Percentiles rank a stretch among this genome's conserved stretches.
phyloP scores from a whole-genome alignment of 2,797 vertebrate genomes.

The Etheostoma perlongum region DNA sequence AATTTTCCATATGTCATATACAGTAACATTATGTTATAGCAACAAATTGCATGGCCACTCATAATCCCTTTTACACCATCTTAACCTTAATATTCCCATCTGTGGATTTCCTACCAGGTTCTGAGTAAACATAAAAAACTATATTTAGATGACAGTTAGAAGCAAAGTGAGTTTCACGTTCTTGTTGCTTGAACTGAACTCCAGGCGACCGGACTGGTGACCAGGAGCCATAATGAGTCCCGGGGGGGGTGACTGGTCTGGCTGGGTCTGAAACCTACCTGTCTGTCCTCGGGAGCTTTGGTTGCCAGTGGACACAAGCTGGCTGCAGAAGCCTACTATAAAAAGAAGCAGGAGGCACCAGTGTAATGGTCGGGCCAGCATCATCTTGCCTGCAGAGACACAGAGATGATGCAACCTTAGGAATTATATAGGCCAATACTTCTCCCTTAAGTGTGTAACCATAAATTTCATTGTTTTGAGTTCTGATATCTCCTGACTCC shows the following conservation, averaged over 20 bases:
- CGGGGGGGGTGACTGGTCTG: slow-evolving; percentile 61
- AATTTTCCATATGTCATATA: neutral
- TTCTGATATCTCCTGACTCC: slow-evolving; percentile 6
- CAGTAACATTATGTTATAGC: neutral
- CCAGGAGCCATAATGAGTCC: slow-evolving; percentile 81
- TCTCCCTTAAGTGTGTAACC: neutral
- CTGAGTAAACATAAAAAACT: neutral
- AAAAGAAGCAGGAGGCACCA: slow-evolving; percentile 73
- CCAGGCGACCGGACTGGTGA: slow-evolving; percentile 57
- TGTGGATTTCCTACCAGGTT: neutral
- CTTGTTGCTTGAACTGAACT: slow-evolving; percentile 20
- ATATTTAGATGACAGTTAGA: slow-evolving; percentile 1
- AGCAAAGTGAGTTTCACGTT: neutral
- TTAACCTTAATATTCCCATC: neutral
- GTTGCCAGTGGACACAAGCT: slow-evolving; percentile 84
- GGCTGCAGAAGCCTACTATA: slow-evolving; percentile 70
- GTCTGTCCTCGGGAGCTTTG: slow-evolving; percentile 79
- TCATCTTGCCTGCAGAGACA: slow-evolving; percentile 66
- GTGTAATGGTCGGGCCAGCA: slow-evolving; percentile 51
- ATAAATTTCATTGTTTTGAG: neutral
- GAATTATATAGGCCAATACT: neutral
- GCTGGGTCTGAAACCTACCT: slow-evolving; percentile 69
- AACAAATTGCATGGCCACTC: neutral
- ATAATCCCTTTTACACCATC: neutral
- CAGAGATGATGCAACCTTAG: slow-evolving; percentile 14